Percentiles rank a stretch among this genome's conserved stretches.
phyloP scores from a whole-genome alignment of 2,113 vertebrate species.

The Paramormyrops kingsleyae region DNA sequence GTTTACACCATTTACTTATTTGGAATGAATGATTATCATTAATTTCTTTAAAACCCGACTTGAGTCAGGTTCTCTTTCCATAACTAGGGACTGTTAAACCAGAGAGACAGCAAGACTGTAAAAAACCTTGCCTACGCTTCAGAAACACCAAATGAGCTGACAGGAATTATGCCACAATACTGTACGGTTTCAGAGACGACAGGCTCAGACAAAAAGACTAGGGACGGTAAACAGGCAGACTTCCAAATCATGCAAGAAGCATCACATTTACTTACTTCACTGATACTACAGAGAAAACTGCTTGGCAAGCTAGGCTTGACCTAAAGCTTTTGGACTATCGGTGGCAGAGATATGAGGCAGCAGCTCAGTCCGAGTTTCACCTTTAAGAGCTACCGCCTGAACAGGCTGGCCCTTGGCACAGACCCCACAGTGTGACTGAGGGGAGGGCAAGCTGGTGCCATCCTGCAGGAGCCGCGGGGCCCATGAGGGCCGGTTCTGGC shows the following conservation, averaged over 20 bases:
- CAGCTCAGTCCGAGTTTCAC: conserved; percentile 25
- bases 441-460: conserved; percentile 25
- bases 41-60: background rate
- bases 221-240: background rate
- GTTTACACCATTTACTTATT: background rate
- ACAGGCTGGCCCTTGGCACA: conserved; percentile 24
- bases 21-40: background rate
- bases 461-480: conserved; percentile 35
- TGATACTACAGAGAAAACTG: conserved; percentile 14
- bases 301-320: conserved; percentile 35
- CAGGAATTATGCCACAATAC: conserved; percentile 6
- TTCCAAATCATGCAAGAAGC: conserved; percentile 19
- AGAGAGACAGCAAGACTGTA: background rate
- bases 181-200: background rate
- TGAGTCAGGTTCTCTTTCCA: background rate
- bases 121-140: background rate
- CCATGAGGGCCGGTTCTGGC: conserved; percentile 57
- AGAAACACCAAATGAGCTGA: background rate
- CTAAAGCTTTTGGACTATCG: conserved; percentile 29
- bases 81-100: background rate
- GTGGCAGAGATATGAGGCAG: conserved; percentile 29
- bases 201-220: background rate
- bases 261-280: background rate
- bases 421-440: conserved; percentile 27
- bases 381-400: conserved; percentile 12